Evolutionary conservation across 2,888 invertebrate species (phyloP), one percentile per base, ranked within the genome.

Genomic region (Neria commutata): DNA sequence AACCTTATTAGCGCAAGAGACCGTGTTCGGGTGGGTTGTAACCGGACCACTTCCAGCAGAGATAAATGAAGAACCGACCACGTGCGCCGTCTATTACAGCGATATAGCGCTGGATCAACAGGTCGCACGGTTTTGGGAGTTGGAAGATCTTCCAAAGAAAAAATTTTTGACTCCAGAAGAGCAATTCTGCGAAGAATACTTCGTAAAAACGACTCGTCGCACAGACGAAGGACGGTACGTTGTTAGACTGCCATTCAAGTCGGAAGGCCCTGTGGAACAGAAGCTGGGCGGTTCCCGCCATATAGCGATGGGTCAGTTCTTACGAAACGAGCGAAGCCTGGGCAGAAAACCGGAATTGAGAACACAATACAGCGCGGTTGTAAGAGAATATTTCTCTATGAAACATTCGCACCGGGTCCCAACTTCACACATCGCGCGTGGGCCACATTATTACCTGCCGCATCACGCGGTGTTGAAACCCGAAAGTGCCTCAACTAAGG

Each of bases 11-110:
- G 59, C 59, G 3, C 51, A 55, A 26, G 45, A 55, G 19, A 55
- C 55, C 2, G 51, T 59, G 4, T 59, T 55, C n/a, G 51, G 55
- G 2, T 59, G 59, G 54, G 46, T 59, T 3, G 11, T 57, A 11
- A 21, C 54, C 2, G 54, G 54, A 1, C 49, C 40, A 11, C 23
- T 33, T 34, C 26, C n/a, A 4, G 16, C 25, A 2, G 4, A 11
- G 21, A 25, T 14, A 3, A 2, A n/a, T 2, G 3, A 2, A 11
- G n/a, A 16, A 3, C 6, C 37, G 37, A 17, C 46, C 26, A 42
- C 53, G 14, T 24, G 19, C 11, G 16, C 34, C 10, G 11, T 29
- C 8, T 24, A 21, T 11, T 26, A 6, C 24, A 19, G 19, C 29
- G 50, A 26, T 16, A 3, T 26, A 17, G n/a, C 48, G 1, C 24